A percentile compares a stretch with the other conserved stretches of the same genome.
phyloP scores from a whole-genome alignment of 2,888 invertebrate genomes.

The Auanema freiburgensis region DNA sequence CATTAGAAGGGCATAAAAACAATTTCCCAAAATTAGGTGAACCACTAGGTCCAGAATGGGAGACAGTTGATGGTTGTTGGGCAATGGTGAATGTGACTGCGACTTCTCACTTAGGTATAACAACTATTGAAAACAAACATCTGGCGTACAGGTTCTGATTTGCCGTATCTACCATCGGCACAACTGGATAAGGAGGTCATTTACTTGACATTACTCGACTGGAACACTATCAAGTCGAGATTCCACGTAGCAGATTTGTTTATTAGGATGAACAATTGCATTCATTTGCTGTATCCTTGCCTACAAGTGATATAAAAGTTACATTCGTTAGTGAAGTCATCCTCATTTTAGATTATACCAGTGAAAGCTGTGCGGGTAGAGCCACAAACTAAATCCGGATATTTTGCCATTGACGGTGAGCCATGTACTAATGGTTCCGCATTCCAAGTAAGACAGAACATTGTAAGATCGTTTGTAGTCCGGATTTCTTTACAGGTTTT shows the following conservation, averaged over 20 bases:
- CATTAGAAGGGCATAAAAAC: background rate
- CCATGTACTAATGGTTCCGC: slow-evolving; percentile 21
- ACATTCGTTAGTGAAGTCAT: background rate
- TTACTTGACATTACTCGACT: slow-evolving; percentile 16
- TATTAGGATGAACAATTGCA: slow-evolving; percentile 19
- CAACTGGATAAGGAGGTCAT: slow-evolving; percentile 15
- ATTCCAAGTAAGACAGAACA: slow-evolving; percentile 9
- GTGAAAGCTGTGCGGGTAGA: slow-evolving; percentile 21
- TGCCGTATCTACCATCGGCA: slow-evolving; percentile 15
- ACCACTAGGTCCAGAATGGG: slow-evolving; percentile 41
- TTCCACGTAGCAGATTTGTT: slow-evolving; percentile 20
- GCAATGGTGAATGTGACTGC: slow-evolving; percentile 38
- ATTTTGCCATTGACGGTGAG: slow-evolving; percentile 23
- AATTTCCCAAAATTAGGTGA: slow-evolving; percentile 29
- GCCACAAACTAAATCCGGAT: slow-evolving; percentile 18
- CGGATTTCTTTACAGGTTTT: no score
- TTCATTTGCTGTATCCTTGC: slow-evolving; percentile 18
- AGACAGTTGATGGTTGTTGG: slow-evolving; percentile 44
- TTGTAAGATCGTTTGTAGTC: no score
- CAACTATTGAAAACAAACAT: background rate
- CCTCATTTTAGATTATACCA: slow-evolving; percentile 16
- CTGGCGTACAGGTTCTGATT: slow-evolving; percentile 17
- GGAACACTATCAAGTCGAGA: slow-evolving; percentile 14
- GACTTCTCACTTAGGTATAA: slow-evolving; percentile 43
- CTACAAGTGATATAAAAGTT: slow-evolving; percentile 12